Percentiles rank a stretch among this genome's conserved stretches.
phyloP scores from a whole-genome alignment of 1,140 invertebrate species.

The Araneus ventricosus region DNA sequence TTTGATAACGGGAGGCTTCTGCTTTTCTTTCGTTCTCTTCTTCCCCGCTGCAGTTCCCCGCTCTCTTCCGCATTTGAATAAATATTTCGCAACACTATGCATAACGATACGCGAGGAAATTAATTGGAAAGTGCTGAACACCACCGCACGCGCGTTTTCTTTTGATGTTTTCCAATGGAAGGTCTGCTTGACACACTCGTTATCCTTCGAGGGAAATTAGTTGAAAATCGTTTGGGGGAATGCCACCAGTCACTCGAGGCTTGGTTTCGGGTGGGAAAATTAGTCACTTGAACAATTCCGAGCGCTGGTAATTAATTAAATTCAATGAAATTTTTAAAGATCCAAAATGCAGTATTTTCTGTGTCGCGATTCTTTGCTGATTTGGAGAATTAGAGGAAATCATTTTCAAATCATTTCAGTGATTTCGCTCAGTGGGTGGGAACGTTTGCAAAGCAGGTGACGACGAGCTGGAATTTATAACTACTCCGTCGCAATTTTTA shows the following conservation, averaged over 20 bases:
- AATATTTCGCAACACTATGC: constrained; percentile 72
- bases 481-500: no score
- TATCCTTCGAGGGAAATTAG: constrained; percentile 30
- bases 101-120: constrained; percentile 68
- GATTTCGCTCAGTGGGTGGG: no score
- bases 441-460: no score
- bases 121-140: constrained; percentile 59
- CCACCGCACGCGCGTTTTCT: constrained; percentile 48
- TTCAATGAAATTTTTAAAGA: no score
- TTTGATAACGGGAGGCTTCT: constrained; percentile 58
- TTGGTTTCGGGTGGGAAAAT: neutral
- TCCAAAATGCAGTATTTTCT: no score
- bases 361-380: no score
- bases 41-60: constrained; percentile 12
- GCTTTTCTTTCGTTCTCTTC: constrained; percentile 30
- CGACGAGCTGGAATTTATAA: no score
- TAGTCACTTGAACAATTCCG: no score
- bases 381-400: no score
- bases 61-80: constrained; percentile 71
- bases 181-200: neutral
- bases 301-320: no score
- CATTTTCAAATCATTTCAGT: no score
- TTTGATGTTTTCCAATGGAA: constrained; percentile 54
- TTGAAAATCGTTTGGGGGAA: constrained; percentile 16
- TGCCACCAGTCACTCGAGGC: neutral